Evolutionary conservation across 2,797 vertebrate species (phyloP), one percentile per base, ranked within the genome.

Genomic region (Netta rufina): DNA sequence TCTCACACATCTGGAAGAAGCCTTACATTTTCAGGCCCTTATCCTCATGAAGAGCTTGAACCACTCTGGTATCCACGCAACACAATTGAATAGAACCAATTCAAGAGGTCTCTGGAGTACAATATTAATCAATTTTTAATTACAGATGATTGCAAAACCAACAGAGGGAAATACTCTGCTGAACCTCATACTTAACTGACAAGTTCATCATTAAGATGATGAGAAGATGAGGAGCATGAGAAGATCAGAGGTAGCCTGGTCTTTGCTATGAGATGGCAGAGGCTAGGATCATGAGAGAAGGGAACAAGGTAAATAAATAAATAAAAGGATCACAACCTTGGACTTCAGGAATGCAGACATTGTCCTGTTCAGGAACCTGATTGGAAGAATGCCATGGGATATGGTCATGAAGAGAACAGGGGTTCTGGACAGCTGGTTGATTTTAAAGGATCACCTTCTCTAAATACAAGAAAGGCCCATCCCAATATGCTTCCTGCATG

Each of bases 401-500:
- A 12, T 8, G 15, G 18, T 41, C 47, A 20, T 8, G 24, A 25
- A 78, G 36, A 1, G 4, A 38, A 49, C 1, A 84, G 27, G 58
- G 7, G 8, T 88, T 19, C 11, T 21, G 17, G 10, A 45, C 1
- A 67, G 4, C 4, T 27, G 10, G 8, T 20, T 70, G 28, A 72
- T 87, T 90, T 13, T 22, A 15, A 45, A 89, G 19, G 21, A 32
- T 76, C 6, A 20, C 3, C 15, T 39, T 13, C 12, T 66, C 3
- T 28, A 79, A n/a, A 3, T 13, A 76, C 69, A 74, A 77, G 41
- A 74, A 24, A 28, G 21, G 8, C 27, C 8, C 18, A 43, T 36
- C 7, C 27, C 22, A 8, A 12, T 4, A 25, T 0, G 0, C 13
- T 49, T 49, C 47, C 47, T 38, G 16, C 16, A 69, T 65, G 71